These are phyloP conservation scores for Mus spicilegus DNA, from an alignment of 2,113 vertebrate species.

Conservation along the genomic window DNA sequence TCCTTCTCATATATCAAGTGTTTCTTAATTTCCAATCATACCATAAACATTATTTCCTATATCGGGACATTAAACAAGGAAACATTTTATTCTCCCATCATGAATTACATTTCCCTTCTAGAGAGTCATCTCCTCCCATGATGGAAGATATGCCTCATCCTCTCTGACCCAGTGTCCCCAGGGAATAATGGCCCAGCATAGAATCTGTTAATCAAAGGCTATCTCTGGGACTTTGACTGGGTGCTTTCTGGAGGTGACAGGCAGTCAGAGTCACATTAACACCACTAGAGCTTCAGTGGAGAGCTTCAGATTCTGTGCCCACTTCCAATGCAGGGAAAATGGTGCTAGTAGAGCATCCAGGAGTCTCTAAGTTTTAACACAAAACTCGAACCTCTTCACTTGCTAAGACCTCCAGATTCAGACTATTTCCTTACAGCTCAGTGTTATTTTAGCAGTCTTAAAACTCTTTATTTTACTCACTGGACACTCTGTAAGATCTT, in stretches of 20 bases:
- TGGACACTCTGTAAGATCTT: not conserved
- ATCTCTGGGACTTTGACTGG: not conserved
- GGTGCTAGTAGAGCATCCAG: not conserved
- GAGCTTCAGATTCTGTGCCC: not conserved
- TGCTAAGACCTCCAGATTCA: not conserved
- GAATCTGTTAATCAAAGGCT: not conserved
- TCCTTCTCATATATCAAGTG: not conserved
- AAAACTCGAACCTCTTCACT: not conserved
- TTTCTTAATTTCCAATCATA: constrained; percentile 5
- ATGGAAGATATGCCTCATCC: not conserved
- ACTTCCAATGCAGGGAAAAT: not conserved
- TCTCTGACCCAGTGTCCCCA: not conserved
- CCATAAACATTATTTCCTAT: not conserved
- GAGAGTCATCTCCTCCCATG: not conserved
- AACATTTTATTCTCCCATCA: not conserved
- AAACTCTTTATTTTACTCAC: constrained; percentile 17
- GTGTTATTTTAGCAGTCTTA: not conserved
- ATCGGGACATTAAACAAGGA: not conserved
- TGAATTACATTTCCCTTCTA: not conserved
- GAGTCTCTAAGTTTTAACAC: not conserved
- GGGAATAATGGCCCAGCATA: not conserved
- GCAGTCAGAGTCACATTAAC: not conserved
- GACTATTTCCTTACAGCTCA: not conserved
- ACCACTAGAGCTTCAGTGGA: not conserved
- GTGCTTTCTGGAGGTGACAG: not conserved